phyloP scores from a whole-genome alignment of 1,140 invertebrate species.

The Ridgeia piscesae region DNA sequence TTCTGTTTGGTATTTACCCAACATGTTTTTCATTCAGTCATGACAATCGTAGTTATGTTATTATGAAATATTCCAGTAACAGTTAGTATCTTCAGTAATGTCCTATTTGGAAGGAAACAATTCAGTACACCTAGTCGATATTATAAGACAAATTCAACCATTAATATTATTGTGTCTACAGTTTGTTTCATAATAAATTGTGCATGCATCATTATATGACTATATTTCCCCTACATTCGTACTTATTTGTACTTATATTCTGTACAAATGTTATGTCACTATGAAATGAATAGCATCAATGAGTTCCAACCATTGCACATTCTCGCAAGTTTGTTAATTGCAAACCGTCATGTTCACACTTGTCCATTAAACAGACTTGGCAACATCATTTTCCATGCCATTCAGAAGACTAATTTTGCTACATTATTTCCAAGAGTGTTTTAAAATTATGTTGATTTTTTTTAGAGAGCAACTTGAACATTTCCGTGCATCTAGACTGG shows the following conservation, averaged over 20 bases:
- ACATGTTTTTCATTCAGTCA: no score
- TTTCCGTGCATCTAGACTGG: background rate
- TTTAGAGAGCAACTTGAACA: constrained; percentile 13
- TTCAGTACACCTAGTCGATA: no score
- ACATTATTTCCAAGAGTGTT: background rate
- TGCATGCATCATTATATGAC: background rate
- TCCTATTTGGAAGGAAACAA: no score
- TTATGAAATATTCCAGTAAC: no score
- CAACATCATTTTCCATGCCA: background rate
- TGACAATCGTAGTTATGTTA: no score
- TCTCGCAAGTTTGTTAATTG: background rate
- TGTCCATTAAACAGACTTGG: background rate
- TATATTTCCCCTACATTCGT: background rate
- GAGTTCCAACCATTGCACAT: background rate
- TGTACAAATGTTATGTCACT: background rate
- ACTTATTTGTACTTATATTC: no score
- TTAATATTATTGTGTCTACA: background rate
- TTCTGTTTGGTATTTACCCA: background rate
- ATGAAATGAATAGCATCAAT: background rate
- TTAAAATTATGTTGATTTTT: background rate
- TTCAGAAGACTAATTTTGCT: background rate
- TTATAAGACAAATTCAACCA: background rate
- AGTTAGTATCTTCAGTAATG: no score
- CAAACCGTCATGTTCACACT: background rate
- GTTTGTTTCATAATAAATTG: background rate